Conservation (phyloP, 2,888 invertebrate species). For the Sarcophaga variegata region DNA sequence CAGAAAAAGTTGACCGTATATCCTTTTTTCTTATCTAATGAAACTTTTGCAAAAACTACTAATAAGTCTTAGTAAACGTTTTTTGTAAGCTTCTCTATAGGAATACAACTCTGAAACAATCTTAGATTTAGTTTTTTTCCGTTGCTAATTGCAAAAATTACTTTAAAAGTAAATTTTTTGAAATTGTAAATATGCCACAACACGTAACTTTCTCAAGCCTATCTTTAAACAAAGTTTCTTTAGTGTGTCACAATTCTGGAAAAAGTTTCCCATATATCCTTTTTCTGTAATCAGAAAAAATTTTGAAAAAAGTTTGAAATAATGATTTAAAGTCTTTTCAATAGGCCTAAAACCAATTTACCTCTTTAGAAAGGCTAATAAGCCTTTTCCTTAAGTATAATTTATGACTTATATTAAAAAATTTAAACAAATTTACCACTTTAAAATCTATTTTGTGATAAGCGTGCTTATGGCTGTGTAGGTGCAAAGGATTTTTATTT, state of each 20-base stretch:
- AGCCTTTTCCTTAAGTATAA: neutral
- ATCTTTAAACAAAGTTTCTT: neutral
- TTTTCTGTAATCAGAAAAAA: neutral
- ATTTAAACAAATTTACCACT: neutral
- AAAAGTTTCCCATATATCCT: neutral
- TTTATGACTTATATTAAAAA: neutral
- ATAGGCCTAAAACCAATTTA: neutral
- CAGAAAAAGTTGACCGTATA: neutral
- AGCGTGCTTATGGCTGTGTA: neutral
- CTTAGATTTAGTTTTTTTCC: too few relatives aligned
- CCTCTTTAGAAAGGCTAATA: neutral
- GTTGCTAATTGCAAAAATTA: too few relatives aligned
- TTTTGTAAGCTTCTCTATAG: too few relatives aligned
- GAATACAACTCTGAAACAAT: too few relatives aligned
- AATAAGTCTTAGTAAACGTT: too few relatives aligned
- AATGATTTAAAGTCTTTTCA: neutral
- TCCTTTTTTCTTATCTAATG: neutral
- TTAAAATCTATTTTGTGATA: neutral
- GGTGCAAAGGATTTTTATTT: conserved; percentile 37
- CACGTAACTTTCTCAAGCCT: too few relatives aligned
- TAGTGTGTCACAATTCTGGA: too few relatives aligned
- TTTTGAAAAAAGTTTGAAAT: neutral
- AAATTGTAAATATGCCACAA: neutral
- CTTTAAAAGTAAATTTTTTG: neutral
- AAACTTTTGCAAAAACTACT: too few relatives aligned